Base-by-base conservation (phyloP, 2,797 vertebrate genomes). In the Spinibarbus caldwelli region DNA sequence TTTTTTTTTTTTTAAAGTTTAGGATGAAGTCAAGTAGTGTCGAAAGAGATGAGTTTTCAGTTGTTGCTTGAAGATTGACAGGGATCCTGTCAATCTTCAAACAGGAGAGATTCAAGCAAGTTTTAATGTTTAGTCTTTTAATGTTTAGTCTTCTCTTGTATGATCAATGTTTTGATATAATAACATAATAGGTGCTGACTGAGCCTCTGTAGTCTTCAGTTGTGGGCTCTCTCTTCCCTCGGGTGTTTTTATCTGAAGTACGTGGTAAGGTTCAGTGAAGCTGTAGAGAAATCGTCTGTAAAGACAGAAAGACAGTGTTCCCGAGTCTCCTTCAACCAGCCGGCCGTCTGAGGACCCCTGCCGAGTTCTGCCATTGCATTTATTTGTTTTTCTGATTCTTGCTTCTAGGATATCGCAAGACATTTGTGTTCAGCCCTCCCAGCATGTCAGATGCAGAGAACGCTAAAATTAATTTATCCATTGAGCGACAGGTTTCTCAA, bases 371-470 rank as follows among this genome's bases (percentile, higher is more conserved):
- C 72, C 82, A 84, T 87, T 71, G 34, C 64, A 15, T 86, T 73
- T 47, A 80, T 84, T 81, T 84, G 80, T 88, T 88, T 86, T 82
- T 90, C 87, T n/a, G 83, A 86, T 83, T 85, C 84, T 85, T 89
- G 84, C 80, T 88, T 91, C 81, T 87, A 80, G 86, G 82, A 57
- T 34, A 89, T 89, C 79, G 11, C 6, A 29, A 17, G n/a, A 47
- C 26, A 47, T 78, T 83, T 45, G 49, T 17, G 77, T 72, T 81
- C 70, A 64, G 5, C 62, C 82, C 64, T 78, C 72, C 52, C 85
- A 38, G 47, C 66, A 49, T 52, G 78, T n/a, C 38, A 68, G 64
- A 72, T 5, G 14, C 19, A 4, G n/a, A 45, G 73, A 47, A 45
- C 17, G 7, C 59, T 73, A 36, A 78, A 85, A 85, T 87, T 64